A percentile compares a stretch with the other conserved stretches of the same genome.
These are phyloP conservation scores for Strigamia maritima DNA, from an alignment of 2,888 invertebrate genomes.

Conservation along the genomic window DNA sequence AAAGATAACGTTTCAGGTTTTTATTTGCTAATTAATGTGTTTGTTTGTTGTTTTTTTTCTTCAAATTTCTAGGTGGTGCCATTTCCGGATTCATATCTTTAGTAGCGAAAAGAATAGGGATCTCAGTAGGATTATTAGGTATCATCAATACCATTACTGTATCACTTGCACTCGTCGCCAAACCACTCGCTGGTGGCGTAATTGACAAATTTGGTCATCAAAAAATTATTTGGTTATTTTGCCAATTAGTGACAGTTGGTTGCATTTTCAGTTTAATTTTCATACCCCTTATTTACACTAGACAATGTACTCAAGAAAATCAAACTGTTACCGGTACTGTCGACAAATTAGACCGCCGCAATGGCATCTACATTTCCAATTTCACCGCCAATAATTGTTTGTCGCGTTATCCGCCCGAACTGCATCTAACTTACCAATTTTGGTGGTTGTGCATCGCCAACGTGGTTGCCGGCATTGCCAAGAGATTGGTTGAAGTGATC, in stretches of 20 bases:
- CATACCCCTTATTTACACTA: background rate
- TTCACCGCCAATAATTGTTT: background rate
- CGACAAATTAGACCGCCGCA: too few species aligned
- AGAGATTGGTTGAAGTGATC: slow-evolving; percentile 13
- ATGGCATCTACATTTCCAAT: too few species aligned
- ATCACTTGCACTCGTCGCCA: background rate
- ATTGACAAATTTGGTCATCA: slow-evolving; percentile 8
- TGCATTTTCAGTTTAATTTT: slow-evolving; percentile 24
- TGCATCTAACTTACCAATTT: slow-evolving; percentile 11
- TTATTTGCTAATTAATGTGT: background rate
- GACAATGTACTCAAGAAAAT: background rate
- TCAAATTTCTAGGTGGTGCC: background rate
- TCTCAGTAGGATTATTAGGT: background rate
- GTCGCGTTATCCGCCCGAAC: background rate
- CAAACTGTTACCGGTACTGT: too few species aligned
- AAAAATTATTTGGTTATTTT: background rate
- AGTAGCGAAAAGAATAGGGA: slow-evolving; percentile 16
- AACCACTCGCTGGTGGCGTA: slow-evolving; percentile 19
- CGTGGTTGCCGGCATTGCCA: background rate
- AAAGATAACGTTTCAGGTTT: background rate
- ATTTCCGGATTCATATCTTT: slow-evolving; percentile 33
- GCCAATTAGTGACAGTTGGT: background rate
- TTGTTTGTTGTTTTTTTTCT: too few species aligned
- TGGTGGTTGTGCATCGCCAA: slow-evolving; percentile 17
- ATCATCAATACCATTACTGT: slow-evolving; percentile 30